Conservation (phyloP, 35 echinoderm and acorn worm genomes). For the Ptychodera flava region DNA sequence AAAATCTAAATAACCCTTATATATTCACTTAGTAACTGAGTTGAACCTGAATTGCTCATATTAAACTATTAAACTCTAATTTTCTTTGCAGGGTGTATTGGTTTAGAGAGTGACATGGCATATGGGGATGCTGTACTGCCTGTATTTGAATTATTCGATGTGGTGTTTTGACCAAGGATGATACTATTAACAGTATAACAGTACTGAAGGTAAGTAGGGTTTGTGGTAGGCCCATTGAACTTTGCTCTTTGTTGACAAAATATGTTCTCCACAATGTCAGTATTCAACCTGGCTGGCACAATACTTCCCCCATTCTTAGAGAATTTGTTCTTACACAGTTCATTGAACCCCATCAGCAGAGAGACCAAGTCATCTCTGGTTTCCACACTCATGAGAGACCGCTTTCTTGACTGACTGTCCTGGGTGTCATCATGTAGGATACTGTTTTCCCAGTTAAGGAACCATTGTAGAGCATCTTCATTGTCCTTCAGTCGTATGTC, state of each 20-base stretch:
- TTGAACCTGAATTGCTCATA: background rate
- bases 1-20: background rate
- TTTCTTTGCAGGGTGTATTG: background rate
- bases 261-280: constrained; percentile 20
- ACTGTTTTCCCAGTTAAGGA: background rate
- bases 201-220: constrained; percentile 2
- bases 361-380: constrained; percentile 3
- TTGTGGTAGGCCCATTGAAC: constrained; percentile 16
- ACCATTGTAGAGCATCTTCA: background rate
- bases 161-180: constrained; percentile 11
- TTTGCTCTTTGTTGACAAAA: constrained; percentile 20
- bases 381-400: background rate
- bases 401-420: background rate
- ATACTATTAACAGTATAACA: constrained; percentile 11
- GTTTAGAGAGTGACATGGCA: background rate
- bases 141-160: background rate
- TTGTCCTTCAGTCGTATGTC: constrained; percentile 1
- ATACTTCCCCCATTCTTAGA: constrained; percentile 13
- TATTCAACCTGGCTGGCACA: constrained; percentile 21
- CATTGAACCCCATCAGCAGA: background rate
- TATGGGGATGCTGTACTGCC: background rate
- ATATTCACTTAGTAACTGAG: no score
- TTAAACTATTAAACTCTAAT: background rate
- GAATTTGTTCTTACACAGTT: constrained; percentile 13
- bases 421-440: background rate